Percentiles rank a stretch among this genome's conserved stretches.
Evolutionary conservation across 2,888 invertebrate species (phyloP).

Genomic region (Synergus gifuensis): DNA sequence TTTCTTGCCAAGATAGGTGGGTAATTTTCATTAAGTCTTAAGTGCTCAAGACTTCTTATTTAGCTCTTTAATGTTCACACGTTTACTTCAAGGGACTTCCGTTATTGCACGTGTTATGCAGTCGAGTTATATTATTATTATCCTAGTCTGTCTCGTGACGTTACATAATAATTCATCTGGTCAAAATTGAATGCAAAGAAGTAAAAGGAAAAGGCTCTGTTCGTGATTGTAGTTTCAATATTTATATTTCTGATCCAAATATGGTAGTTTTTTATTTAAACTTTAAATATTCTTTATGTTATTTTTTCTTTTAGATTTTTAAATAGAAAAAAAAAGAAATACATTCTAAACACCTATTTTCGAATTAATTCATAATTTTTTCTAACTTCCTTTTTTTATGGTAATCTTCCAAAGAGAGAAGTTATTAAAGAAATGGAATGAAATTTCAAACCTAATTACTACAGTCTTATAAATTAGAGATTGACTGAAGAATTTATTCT

Average conservation of each 20-base stretch:
- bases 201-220: neutral
- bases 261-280: neutral
- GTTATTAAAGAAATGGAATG: neutral
- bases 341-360: neutral
- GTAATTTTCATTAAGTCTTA: constrained; percentile 18
- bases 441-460: constrained; percentile 5
- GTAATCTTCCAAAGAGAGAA: neutral
- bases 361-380: neutral
- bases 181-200: constrained; percentile 13
- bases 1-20: constrained; percentile 23
- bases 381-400: constrained; percentile 6
- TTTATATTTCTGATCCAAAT: neutral
- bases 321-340: too few relatives aligned
- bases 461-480: constrained; percentile 15
- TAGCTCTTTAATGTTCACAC: constrained; percentile 17
- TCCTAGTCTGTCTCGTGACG: neutral
- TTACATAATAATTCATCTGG: constrained; percentile 8
- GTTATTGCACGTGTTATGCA: constrained; percentile 33
- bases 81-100: constrained; percentile 29
- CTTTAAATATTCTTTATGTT: neutral
- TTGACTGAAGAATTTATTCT: constrained; percentile 20
- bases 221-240: neutral
- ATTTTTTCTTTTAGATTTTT: neutral
- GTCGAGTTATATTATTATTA: constrained; percentile 19
- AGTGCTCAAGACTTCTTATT: constrained; percentile 20